Base-by-base conservation (phyloP, 1,140 invertebrate genomes). In the Calosoma granatense region DNA sequence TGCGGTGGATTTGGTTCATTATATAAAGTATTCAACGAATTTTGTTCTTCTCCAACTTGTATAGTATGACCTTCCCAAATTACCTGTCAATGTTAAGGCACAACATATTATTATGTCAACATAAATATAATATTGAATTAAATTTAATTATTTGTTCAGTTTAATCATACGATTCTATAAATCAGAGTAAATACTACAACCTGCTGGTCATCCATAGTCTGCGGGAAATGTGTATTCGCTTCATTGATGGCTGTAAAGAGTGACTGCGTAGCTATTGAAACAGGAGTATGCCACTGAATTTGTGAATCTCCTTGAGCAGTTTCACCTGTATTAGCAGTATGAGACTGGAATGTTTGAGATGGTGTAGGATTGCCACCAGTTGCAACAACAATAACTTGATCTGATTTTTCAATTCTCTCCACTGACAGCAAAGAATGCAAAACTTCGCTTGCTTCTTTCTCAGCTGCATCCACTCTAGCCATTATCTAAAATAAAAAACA, bases 391-490 rank as follows among this genome's bases (percentile, higher is more conserved):
- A 39, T 36, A 22, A 19, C 23, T 36, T 20, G 23, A 51, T 76
- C 61, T 72, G 78, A 67, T 73, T 80, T 76, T 76, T 78, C 66
- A 70, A 75, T 72, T 6, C 81, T 66, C 63, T 82, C 80, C 53
- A 82, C 80, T 9, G 81, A 81, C 55, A 83, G 67, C 55, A 83
- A 68, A 4, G 80, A 80, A 61, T 81, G 80, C 43, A 83, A 69
- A 20, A 83, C 81, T 70, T 83, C 81, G 65, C 80, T 82, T 1
- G 81, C 81, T 70, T 83, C 81, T 63, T 81, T 82, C 68, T 82
- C 81, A 21, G 79, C 79, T 54, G 65, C 67, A 62, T 69, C 67
- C 22, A 67, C 65, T 59, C 63, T 59, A 26, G 68, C 65, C 70
- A 72, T 72, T 9, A 11, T 47, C 60, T 20, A 56, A 39, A 58